Conservation (phyloP, 2,888 invertebrate species). For the Allolobophora icterica region DNA sequence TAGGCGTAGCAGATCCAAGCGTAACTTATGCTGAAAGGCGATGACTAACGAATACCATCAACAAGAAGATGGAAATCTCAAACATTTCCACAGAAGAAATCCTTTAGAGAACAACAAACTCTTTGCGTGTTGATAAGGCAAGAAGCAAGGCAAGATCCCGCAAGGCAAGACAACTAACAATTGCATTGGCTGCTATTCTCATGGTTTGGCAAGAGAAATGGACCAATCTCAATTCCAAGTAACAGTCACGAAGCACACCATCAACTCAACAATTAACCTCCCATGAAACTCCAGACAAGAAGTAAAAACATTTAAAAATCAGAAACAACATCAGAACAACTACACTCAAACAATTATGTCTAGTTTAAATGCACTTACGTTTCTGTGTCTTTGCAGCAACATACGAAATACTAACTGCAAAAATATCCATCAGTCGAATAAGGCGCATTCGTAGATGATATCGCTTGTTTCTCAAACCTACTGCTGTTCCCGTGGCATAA, state of each 20-base stretch:
- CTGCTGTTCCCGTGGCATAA: not conserved
- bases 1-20: not conserved
- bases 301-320: not conserved
- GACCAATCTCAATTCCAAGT: not conserved
- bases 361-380: not conserved
- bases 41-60: not conserved
- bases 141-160: not conserved
- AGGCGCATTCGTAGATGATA: not conserved
- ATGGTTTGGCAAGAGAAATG: not conserved
- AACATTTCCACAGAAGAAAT: not conserved
- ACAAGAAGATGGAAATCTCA: not conserved
- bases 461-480: not conserved
- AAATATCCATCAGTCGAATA: not conserved
- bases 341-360: not conserved
- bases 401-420: not conserved
- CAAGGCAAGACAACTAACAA: constrained; percentile 12
- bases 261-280: not conserved
- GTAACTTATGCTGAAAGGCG: not conserved
- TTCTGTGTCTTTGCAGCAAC: not conserved
- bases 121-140: not conserved
- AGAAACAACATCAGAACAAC: not conserved
- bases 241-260: not conserved
- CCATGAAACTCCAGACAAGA: not conserved
- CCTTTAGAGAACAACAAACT: not conserved
- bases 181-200: not conserved